Percentiles rank a stretch among this genome's conserved stretches.
Evolutionary conservation across 2,113 vertebrate species (phyloP).

Genomic region (Fulmarus glacialis): DNA sequence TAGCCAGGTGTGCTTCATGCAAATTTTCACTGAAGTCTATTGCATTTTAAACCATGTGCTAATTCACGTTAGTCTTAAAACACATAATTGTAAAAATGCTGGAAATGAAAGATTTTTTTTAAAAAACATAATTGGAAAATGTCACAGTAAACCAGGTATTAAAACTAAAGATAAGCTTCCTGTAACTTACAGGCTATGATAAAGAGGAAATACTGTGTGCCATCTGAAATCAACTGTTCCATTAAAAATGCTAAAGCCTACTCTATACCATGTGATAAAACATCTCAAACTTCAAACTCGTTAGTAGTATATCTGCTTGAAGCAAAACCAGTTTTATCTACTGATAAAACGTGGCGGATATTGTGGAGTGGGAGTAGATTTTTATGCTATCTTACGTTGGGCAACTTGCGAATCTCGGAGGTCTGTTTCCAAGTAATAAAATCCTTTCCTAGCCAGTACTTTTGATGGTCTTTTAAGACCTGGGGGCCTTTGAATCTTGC

Average conservation of each 20-base stretch:
- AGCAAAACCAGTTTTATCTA: neutral
- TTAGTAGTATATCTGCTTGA: neutral
- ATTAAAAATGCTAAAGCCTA: neutral
- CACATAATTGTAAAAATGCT: neutral
- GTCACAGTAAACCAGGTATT: neutral
- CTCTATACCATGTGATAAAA: neutral
- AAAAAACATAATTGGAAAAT: neutral
- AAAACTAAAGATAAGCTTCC: neutral
- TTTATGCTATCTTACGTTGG: neutral
- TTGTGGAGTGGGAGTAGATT: fast-evolving
- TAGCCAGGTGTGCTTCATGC: slow-evolving; percentile 50
- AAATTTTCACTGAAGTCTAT: slow-evolving; percentile 33
- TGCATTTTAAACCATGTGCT: slow-evolving; percentile 7
- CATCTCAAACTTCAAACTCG: neutral
- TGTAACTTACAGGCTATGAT: neutral
- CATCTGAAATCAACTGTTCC: neutral
- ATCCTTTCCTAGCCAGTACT: neutral
- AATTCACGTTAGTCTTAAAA: slow-evolving; percentile 26
- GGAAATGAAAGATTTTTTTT: neutral
- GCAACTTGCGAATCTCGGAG: neutral
- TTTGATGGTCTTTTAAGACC: neutral
- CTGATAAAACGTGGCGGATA: neutral
- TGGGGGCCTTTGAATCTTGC: neutral
- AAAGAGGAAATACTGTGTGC: neutral
- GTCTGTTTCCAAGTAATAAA: neutral